Evolutionary conservation across 2,888 invertebrate genomes (phyloP).

Genomic region (Drosophila testacea): DNA sequence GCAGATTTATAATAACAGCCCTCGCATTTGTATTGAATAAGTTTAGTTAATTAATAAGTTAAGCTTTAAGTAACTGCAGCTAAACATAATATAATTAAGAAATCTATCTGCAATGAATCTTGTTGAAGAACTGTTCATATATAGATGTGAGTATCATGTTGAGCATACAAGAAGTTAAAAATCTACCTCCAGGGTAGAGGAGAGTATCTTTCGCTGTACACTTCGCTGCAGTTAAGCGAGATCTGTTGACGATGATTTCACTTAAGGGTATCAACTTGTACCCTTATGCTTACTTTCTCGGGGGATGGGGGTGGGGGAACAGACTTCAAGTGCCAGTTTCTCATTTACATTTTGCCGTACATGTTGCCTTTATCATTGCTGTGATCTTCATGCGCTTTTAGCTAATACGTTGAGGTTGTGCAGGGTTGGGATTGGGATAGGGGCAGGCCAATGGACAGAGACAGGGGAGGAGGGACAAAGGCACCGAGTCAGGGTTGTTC

Average conservation of each 20-base stretch:
- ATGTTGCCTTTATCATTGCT: constrained; percentile 61
- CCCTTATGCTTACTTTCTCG: constrained; percentile 1
- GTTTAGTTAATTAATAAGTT: no score
- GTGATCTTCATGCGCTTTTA: constrained; percentile 82
- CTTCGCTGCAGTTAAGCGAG: constrained; percentile 24
- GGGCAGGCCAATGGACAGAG: not conserved
- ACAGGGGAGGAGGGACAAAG: not conserved
- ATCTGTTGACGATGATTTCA: constrained; percentile 35
- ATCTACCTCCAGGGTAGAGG: not conserved
- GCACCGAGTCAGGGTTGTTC: constrained; percentile 38
- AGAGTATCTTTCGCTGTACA: constrained; percentile 14
- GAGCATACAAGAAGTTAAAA: not conserved
- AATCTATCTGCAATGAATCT: not conserved
- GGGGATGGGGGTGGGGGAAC: constrained; percentile 5
- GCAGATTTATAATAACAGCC: no score
- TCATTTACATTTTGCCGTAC: constrained; percentile 54
- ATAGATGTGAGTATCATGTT: not conserved
- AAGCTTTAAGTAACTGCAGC: no score
- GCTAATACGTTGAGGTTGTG: constrained; percentile 57
- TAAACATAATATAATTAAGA: not conserved
- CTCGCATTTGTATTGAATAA: no score
- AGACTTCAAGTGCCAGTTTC: constrained; percentile 78
- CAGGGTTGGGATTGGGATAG: not conserved
- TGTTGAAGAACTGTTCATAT: no score
- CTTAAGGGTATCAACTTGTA: constrained; percentile 35